phyloP scores from a whole-genome alignment of 2,888 invertebrate genomes.

The Tetragonula carbonaria region DNA sequence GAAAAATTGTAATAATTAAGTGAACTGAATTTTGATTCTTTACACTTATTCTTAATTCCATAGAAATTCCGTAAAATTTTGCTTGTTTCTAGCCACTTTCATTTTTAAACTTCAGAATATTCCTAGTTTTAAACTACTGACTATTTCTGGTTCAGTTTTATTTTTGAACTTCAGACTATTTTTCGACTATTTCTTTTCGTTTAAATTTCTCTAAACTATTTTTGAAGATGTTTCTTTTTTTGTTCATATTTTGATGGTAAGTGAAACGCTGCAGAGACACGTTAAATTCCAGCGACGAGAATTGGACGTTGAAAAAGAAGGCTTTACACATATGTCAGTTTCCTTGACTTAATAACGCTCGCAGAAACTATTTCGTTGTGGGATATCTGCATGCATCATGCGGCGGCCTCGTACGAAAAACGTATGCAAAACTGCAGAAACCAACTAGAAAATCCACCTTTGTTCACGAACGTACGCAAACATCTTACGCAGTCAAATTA shows the following conservation, averaged over 20 bases:
- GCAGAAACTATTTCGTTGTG: not conserved
- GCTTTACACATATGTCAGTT: not conserved
- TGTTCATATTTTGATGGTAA: not conserved
- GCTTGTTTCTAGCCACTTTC: no score
- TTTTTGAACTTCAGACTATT: no score
- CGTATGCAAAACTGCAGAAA: not conserved
- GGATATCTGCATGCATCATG: not conserved
- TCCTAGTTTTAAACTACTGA: no score
- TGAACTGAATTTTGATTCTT: no score
- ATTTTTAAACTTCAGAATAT: no score
- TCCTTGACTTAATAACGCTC: not conserved
- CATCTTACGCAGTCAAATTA: not conserved
- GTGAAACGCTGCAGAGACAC: not conserved
- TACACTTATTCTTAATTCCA: no score
- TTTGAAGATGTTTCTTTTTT: not conserved
- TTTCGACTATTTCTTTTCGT: no score
- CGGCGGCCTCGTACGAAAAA: not conserved
- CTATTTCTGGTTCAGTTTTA: no score
- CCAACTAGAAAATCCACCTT: not conserved
- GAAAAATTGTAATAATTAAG: no score
- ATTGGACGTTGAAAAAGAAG: not conserved
- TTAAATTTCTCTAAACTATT: not conserved
- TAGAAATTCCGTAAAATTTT: no score
- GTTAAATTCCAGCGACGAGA: not conserved
- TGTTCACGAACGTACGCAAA: not conserved